Evolutionary conservation across 2,113 vertebrate species (phyloP), one percentile per base, ranked within the genome.

Genomic region (Aramus guarauna): DNA sequence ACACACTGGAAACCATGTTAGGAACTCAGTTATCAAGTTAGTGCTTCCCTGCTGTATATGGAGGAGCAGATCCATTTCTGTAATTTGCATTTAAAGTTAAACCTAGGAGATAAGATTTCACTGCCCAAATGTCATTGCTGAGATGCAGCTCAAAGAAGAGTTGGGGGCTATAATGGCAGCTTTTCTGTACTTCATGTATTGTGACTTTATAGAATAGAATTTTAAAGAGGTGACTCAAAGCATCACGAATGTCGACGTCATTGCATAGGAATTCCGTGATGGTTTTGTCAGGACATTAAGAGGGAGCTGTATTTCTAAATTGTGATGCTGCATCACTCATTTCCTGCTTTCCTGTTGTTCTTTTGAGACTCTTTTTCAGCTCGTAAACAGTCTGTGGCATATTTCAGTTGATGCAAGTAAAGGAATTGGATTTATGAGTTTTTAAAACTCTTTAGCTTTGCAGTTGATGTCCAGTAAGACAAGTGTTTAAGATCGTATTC

Each of bases 391-490:
- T 83, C 68, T 87, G 84, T 92, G 85, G 63, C 96, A 58, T 84
- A 91, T 88, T 96, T 97, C 94, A 91, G 93, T 93, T 90, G 66
- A 63, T 63, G 8, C 66, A 77, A 96, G 71, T 79, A 90, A 97
- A 93, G 58, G 60, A 93, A 72, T n/a, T 85, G 77, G 66, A 96
- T 94, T 85, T 88, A 67, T 95, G 92, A 96, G 81, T 92, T 94
- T 94, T 94, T 96, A 79, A 80, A 95, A 92, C 83, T 89, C 59
- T 52, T 78, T 58, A 18, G 76, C 11, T 88, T 94, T 97, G 80
- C 84, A 53, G 39, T 36, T 88, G 93, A 95, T 94, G 58, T 90
- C 91, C 71, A 89, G 90, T 94, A 89, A 87, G 81, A 96, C 64
- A 95, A 97, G 71, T 77, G 85, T 93, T 96, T 92, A 94, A 91